Base-by-base conservation (phyloP, 2,888 invertebrate species). In the Stramonita haemastoma region DNA sequence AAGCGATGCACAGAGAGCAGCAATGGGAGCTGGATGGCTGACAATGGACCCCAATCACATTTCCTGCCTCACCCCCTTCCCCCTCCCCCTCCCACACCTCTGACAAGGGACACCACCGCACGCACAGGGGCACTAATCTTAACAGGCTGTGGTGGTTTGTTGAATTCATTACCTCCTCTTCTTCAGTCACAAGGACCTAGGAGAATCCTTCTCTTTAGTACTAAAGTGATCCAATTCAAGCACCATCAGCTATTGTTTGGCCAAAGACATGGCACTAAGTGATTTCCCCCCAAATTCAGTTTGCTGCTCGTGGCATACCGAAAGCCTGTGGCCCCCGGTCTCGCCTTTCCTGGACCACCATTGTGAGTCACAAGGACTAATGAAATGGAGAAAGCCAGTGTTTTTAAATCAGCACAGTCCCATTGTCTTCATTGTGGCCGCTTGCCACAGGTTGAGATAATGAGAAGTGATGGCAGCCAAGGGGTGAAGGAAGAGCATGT, bases 211-310 rank as follows among this genome's bases (percentile, higher is more conserved):
- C 66, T 70, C 66, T 70, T 89, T 87, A 87, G 89, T 89, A 87
- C 89, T 87, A 87, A 89, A 85, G 79, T 83, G 89, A 90, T 89
- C 87, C 89, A 87, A 89, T 90, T 89, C 29, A 57, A 87, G 88
- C 34, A 84, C 89, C 84, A 90, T 90, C 83, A 70, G 83, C 70
- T 89, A 83, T 87, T 90, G 89, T 90, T 90, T 89, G 89, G 73
- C 73, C 22, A 15, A 46, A 46, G 46, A 46, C 46, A 46, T 46
- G 46, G 46, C 46, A 2, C 46, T 46, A 46, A 46, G 46, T 46
- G 46, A 46, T 46, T 46, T 46, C 8, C 46, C 46, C 46, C 46
- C 46, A 46, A 46, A 46, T 46, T 46, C 46, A 46, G 46, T 46
- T 46, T 46, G 46, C 46, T 46, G 46, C 46, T 46, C 5, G 70